Evolutionary conservation across 2,797 vertebrate species (phyloP), one percentile per base, ranked within the genome.

Genomic region (Chloroceryle inda): DNA sequence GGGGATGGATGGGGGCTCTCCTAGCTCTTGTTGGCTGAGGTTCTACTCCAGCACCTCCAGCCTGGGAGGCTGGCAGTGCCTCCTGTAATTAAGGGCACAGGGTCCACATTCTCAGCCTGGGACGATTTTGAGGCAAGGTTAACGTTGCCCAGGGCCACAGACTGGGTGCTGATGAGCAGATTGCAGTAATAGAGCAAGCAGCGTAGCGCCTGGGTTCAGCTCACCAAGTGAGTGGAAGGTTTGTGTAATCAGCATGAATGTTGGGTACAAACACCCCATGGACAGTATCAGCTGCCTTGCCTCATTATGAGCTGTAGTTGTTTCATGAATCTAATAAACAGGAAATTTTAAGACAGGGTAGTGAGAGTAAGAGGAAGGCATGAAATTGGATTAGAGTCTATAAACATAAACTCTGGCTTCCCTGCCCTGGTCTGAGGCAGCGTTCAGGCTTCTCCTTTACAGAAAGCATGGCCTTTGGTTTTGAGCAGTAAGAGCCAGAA

Each of bases 381-480:
- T 95, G 92, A 96, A 96, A 97, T 96, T 76, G 91, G 93, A 93
- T 95, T 95, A 95, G 47, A 52, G 49, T 45, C 62, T 93, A 24
- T 85, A 92, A 95, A 91, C 84, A 55, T 47, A 59, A 95, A 87
- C 37, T 86, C n/a, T 78, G 52, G 37, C 71, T 95, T 94, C 44
- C 64, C 35, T 88, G 26, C 40, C 33, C 38, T 45, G 1, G 7
- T 71, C 82, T 79, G 58, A 78, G 83, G 31, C 31, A 50, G 52
- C 6, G 1, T 53, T 68, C 63, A 22, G 56, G 35, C 58, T 50
- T 88, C 73, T 74, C 50, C 75, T 92, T 67, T 56, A 47, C 33
- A 21, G 61, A 42, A 58, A 58, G 42, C 33, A 11, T 3, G 19
- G 33, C 13, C 42, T 86, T 84, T 91, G 44, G 29, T 89, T 96